Conservation (phyloP, 2,888 invertebrate species). For the Phyto melanocephala region DNA sequence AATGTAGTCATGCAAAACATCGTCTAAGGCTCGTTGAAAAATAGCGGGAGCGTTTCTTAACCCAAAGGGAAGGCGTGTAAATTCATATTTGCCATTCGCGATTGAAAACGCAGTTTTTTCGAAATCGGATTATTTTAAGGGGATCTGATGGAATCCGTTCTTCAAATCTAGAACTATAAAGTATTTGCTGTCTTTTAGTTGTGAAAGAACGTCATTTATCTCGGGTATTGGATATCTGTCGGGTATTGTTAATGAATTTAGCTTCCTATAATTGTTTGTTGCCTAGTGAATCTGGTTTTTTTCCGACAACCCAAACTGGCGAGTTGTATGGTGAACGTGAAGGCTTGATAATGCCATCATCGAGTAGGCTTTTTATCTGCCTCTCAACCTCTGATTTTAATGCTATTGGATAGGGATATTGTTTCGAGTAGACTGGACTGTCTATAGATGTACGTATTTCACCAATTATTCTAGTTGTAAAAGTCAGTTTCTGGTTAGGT, state of each 20-base stretch:
- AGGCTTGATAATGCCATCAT: conserved; percentile 3
- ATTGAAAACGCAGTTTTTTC: neutral
- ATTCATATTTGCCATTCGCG: conserved; percentile 52
- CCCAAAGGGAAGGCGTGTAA: conserved; percentile 39
- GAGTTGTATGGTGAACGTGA: conserved; percentile 15
- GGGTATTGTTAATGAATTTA: conserved; percentile 53
- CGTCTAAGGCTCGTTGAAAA: conserved; percentile 45
- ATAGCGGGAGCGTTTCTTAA: conserved; percentile 35
- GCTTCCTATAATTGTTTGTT: conserved; percentile 6
- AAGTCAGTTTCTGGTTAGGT: neutral
- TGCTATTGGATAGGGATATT: neutral
- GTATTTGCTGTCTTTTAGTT: conserved; percentile 42
- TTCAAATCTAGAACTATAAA: conserved; percentile 58
- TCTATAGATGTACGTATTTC: neutral
- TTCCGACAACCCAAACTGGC: conserved; percentile 8
- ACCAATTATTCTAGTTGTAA: neutral
- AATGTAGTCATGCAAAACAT: conserved; percentile 37
- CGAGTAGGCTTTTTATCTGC: neutral
- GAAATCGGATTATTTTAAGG: conserved; percentile 16
- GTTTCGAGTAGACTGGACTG: neutral
- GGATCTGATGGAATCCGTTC: conserved; percentile 62
- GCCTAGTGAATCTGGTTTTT: too few relatives aligned
- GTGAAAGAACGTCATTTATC: too few relatives aligned
- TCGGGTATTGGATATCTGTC: too few relatives aligned
- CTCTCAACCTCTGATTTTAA: neutral